Percentiles rank a stretch among this genome's conserved stretches.
These are phyloP conservation scores for Poeciliopsis retropinna DNA, from an alignment of 2,113 vertebrate genomes.

Conservation along the genomic window DNA sequence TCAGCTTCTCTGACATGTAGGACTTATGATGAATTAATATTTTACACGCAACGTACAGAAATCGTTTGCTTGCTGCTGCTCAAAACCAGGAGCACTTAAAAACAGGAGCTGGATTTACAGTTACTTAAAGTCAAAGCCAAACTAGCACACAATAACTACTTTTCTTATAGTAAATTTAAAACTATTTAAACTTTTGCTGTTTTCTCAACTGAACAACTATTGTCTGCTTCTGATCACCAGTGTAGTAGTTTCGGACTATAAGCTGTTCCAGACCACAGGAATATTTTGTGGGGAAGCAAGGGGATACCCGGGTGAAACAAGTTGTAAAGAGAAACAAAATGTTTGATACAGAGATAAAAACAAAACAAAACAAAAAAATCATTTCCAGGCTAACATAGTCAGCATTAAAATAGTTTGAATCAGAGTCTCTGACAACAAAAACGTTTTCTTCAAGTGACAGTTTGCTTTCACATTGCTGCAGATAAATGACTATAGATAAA, in stretches of 20 bases:
- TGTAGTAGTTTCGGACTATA: neutral
- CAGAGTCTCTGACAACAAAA: no score
- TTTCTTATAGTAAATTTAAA: neutral
- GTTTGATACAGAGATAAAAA: no score
- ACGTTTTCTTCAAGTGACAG: no score
- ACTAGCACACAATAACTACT: neutral
- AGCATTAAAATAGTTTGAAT: no score
- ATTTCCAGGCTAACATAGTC: no score
- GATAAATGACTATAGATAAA: no score
- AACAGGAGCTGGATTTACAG: neutral
- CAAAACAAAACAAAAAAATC: no score
- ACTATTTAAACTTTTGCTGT: neutral
- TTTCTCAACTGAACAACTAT: neutral
- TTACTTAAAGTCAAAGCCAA: neutral
- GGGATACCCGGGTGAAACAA: neutral
- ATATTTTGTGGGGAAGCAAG: neutral
- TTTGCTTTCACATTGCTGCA: no score
- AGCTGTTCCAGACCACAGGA: neutral
- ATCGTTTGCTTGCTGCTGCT: neutral
- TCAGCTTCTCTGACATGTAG: no score
- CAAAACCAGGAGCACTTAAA: neutral
- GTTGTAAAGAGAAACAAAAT: neutral
- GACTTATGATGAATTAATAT: no score
- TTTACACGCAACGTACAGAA: no score
- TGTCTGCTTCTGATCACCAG: neutral